Evolutionary conservation across 2,113 vertebrate genomes (phyloP).

Genomic region (Mohoua ochrocephala): DNA sequence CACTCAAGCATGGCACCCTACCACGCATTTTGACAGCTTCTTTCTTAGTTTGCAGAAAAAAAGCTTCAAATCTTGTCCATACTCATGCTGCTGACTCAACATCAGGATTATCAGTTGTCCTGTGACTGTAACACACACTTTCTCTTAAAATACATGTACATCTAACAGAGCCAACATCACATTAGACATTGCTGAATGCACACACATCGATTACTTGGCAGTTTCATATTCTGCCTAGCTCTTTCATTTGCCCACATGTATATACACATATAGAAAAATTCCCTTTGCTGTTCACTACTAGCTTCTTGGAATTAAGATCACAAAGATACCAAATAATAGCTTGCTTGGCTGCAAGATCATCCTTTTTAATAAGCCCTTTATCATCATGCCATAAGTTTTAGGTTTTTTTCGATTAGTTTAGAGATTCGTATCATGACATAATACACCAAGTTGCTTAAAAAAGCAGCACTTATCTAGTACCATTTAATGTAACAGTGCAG

Average conservation of each 20-base stretch:
- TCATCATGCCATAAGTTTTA: accelerated
- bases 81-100: not conserved
- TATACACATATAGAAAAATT: not conserved
- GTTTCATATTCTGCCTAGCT: not conserved
- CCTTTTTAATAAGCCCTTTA: not conserved
- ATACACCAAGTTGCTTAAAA: too few relatives aligned
- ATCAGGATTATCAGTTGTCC: not conserved
- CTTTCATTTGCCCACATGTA: too few relatives aligned
- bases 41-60: not conserved
- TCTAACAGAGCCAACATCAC: not conserved
- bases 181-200: not conserved
- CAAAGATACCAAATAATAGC: not conserved
- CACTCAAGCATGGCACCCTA: not conserved
- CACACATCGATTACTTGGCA: accelerated
- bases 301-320: not conserved
- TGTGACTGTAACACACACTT: too few relatives aligned
- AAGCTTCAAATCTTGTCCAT: not conserved
- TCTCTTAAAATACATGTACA: accelerated
- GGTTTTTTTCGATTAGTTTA: too few relatives aligned
- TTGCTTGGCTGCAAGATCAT: accelerated
- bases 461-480: too few relatives aligned
- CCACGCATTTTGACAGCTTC: not conserved
- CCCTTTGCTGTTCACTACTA: not conserved
- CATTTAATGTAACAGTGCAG: too few relatives aligned
- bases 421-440: too few relatives aligned